A percentile compares a stretch with the other conserved stretches of the same genome.
Conservation (phyloP, 53 echinoderm and acorn worm genomes). For the Patiria pectinifera region DNA sequence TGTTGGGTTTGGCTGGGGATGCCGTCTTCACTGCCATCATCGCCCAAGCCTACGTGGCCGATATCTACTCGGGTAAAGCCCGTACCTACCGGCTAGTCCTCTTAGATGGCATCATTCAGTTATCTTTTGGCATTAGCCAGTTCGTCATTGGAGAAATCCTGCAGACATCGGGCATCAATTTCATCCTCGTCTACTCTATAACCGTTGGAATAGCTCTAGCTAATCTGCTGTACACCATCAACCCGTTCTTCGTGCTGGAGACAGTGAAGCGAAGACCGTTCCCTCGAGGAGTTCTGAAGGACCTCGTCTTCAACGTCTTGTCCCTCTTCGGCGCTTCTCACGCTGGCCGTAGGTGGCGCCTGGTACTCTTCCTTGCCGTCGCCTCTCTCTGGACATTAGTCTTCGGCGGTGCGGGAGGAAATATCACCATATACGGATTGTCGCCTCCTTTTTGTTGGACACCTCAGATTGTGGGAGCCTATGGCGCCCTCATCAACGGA, state of each 20-base stretch:
- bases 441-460: slow-evolving; percentile 71
- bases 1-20: slow-evolving; percentile 69
- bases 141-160: slow-evolving; percentile 47
- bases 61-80: slow-evolving; percentile 39
- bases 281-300: slow-evolving; percentile 13
- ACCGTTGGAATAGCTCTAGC: slow-evolving; percentile 43
- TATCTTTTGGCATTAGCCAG: slow-evolving; percentile 57
- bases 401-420: slow-evolving; percentile 44
- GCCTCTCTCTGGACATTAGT: slow-evolving; percentile 22
- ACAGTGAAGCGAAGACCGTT: slow-evolving; percentile 40
- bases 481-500: slow-evolving; percentile 60
- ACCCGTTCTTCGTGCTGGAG: slow-evolving; percentile 57
- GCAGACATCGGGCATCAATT: slow-evolving; percentile 42
- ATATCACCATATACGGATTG: slow-evolving; percentile 70
- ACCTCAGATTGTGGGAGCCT: slow-evolving; percentile 58
- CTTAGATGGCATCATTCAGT: slow-evolving; percentile 16
- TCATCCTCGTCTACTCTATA: slow-evolving; percentile 26
- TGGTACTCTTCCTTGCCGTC: slow-evolving; percentile 4
- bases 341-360: slow-evolving; percentile 26
- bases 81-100: slow-evolving; percentile 41
- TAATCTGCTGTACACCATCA: slow-evolving; percentile 42
- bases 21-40: slow-evolving; percentile 39
- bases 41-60: slow-evolving; percentile 60
- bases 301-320: neutral
- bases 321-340: slow-evolving; percentile 18